Conservation (phyloP, 2,888 invertebrate genomes). For the Gandaritis pyraliata region DNA sequence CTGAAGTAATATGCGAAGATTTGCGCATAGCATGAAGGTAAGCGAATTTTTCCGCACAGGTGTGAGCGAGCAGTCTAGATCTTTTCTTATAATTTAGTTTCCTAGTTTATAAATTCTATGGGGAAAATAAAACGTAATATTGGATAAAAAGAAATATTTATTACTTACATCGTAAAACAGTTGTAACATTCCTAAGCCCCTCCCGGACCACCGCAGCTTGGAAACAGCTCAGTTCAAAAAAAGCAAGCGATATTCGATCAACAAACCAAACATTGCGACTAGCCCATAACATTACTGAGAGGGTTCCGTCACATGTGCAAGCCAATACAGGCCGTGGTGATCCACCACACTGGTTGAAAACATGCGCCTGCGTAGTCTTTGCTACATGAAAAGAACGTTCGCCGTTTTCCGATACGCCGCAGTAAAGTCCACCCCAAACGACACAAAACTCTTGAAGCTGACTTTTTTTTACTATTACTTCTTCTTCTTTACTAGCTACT, state of each 20-base stretch:
- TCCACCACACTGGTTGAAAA: conserved; percentile 32
- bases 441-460: conserved; percentile 12
- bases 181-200: conserved; percentile 45
- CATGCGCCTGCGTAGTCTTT: conserved; percentile 26
- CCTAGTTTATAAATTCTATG: background rate
- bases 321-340: conserved; percentile 34
- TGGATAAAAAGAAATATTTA: conserved; percentile 27
- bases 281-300: conserved; percentile 60
- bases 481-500: too few relatives aligned
- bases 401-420: conserved; percentile 24
- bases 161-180: conserved; percentile 30
- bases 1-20: too few relatives aligned
- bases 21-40: too few relatives aligned
- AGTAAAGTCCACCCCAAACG: conserved; percentile 26
- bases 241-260: conserved; percentile 47
- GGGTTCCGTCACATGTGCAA: conserved; percentile 60
- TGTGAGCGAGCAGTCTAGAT: too few relatives aligned
- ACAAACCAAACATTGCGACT: conserved; percentile 52
- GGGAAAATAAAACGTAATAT: conserved; percentile 5
- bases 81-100: too few relatives aligned
- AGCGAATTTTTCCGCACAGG: too few relatives aligned
- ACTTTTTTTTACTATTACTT: too few relatives aligned
- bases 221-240: conserved; percentile 44
- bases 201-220: conserved; percentile 42
- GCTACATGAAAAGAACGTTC: conserved; percentile 27